phyloP scores from a whole-genome alignment of 2,888 invertebrate genomes.

The Trichopoda pennipes region DNA sequence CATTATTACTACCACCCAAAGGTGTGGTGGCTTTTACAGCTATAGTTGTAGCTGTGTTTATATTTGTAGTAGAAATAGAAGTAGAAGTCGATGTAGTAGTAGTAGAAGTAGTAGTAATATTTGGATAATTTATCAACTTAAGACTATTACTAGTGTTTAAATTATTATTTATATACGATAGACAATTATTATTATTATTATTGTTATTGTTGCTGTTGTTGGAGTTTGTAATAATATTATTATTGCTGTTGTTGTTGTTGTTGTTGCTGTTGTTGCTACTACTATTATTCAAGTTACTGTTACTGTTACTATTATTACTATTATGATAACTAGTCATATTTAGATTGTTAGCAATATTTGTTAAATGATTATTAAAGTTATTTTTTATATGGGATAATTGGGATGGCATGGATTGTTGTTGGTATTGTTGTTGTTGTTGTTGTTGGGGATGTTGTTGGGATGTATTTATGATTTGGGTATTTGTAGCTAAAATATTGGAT shows the following conservation, averaged over 20 bases:
- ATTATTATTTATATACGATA: slow-evolving; percentile 72
- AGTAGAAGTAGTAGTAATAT: slow-evolving; percentile 51
- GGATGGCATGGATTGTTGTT: slow-evolving; percentile 61
- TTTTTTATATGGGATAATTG: slow-evolving; percentile 62
- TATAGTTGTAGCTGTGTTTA: slow-evolving; percentile 36
- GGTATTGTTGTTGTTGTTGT: slow-evolving; percentile 25
- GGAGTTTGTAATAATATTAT: slow-evolving; percentile 52
- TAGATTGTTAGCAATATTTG: slow-evolving; percentile 56
- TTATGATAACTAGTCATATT: slow-evolving; percentile 40
- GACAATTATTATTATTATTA: slow-evolving; percentile 71
- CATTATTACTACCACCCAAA: slow-evolving; percentile 15
- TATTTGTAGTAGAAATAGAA: slow-evolving; percentile 41
- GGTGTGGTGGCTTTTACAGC: slow-evolving; percentile 32
- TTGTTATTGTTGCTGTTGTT: slow-evolving; percentile 65
- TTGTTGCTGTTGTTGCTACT: slow-evolving; percentile 62
- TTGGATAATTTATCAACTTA: slow-evolving; percentile 67
- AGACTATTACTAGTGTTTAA: slow-evolving; percentile 69
- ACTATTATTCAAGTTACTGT: slow-evolving; percentile 67
- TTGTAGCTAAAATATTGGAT: slow-evolving; percentile 57
- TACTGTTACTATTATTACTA: slow-evolving; percentile 58
- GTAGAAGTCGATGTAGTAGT: slow-evolving; percentile 38
- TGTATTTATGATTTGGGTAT: slow-evolving; percentile 63
- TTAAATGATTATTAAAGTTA: slow-evolving; percentile 59
- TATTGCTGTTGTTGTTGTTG: slow-evolving; percentile 64
- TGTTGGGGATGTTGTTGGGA: slow-evolving; percentile 46